Conservation (phyloP, 1,140 invertebrate genomes). For the Branchinecta lindahli region DNA sequence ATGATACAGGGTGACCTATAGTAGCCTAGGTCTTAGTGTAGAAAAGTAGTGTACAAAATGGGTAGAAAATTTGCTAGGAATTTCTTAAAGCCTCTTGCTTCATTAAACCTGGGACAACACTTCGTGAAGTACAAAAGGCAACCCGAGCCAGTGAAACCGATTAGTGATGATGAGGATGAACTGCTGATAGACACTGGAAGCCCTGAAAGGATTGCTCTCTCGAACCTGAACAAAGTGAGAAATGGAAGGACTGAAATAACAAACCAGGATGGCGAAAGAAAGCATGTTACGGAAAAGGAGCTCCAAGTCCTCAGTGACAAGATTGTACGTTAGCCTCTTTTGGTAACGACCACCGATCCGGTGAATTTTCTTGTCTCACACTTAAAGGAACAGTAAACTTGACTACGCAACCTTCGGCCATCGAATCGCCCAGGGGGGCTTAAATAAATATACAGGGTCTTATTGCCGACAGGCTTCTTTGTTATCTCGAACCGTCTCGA, state of each 20-base stretch:
- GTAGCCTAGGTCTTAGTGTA: no score
- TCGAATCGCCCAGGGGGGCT: no score
- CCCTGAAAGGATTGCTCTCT: neutral
- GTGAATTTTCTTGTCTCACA: no score
- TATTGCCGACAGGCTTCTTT: no score
- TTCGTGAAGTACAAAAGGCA: neutral
- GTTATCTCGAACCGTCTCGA: no score
- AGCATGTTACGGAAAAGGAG: neutral
- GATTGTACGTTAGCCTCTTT: neutral
- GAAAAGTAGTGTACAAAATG: neutral
- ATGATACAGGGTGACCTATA: no score
- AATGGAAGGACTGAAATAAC: neutral
- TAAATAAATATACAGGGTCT: no score
- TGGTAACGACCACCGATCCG: no score
- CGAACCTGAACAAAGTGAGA: neutral
- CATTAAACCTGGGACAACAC: neutral
- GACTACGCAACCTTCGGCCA: no score
- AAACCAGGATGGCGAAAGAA: neutral
- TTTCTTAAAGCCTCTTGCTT: slow-evolving; percentile 6
- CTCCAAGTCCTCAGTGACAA: neutral
- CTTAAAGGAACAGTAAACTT: no score
- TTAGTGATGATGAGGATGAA: slow-evolving; percentile 3
- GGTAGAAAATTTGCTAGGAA: neutral
- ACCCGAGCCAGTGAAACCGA: neutral
- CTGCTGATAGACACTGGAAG: neutral